Evolutionary conservation across 2,113 vertebrate species (phyloP).

Genomic region (Pangasianodon hypophthalmus): DNA sequence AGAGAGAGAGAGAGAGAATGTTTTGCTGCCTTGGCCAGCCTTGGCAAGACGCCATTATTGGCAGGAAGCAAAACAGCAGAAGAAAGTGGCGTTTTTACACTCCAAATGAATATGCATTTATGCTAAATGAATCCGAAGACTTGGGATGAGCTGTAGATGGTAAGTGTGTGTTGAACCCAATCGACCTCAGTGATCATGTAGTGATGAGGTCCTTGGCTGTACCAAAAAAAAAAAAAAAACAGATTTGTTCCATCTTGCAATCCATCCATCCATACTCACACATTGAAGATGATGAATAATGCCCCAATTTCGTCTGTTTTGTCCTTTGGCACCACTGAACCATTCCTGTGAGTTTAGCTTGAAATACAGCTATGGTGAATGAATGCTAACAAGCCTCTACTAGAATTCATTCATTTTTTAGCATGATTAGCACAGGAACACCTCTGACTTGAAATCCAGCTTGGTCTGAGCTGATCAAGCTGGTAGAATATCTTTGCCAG

Average conservation of each 20-base stretch:
- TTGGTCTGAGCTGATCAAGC: background rate
- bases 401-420: background rate
- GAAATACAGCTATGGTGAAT: too few relatives aligned
- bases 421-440: background rate
- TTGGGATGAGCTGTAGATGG: conserved; percentile 19
- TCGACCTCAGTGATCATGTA: background rate
- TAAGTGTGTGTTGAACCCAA: conserved; percentile 23
- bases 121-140: conserved; percentile 8
- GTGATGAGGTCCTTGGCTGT: conserved; percentile 23
- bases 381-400: background rate
- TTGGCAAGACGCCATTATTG: conserved; percentile 11
- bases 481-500: background rate
- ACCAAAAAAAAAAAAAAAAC: background rate
- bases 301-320: background rate
- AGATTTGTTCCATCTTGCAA: conserved; percentile 16
- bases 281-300: background rate
- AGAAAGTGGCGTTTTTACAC: conserved; percentile 15
- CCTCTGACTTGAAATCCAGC: background rate
- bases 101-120: conserved; percentile 35
- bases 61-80: conserved; percentile 23
- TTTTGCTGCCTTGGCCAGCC: conserved; percentile 13
- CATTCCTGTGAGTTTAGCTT: background rate
- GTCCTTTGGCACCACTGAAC: background rate
- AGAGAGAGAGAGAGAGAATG: background rate
- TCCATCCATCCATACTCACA: background rate